These are phyloP conservation scores for Crocallis elinguaria DNA, from an alignment of 2,888 invertebrate species.

Conservation along the genomic window DNA sequence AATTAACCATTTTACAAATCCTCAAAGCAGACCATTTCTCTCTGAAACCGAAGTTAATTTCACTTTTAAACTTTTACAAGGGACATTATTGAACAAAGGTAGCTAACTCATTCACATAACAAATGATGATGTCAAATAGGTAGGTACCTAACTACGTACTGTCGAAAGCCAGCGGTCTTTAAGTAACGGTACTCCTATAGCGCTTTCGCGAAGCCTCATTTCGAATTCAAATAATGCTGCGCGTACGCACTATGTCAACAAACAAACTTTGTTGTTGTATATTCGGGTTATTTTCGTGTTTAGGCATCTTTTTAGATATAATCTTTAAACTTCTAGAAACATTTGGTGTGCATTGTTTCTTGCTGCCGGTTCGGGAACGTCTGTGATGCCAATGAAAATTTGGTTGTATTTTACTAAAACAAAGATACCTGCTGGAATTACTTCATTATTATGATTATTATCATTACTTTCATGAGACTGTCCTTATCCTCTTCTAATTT, in stretches of 20 bases:
- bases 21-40: no score
- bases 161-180: constrained; percentile 59
- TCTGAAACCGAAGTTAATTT: constrained; percentile 5
- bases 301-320: constrained; percentile 29
- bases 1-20: no score
- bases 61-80: constrained; percentile 16
- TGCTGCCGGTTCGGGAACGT: not conserved
- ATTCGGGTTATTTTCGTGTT: constrained; percentile 30
- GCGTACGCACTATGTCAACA: constrained; percentile 63
- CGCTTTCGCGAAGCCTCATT: constrained; percentile 70
- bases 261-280: constrained; percentile 51
- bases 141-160: constrained; percentile 3
- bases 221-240: constrained; percentile 65
- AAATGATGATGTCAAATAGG: constrained; percentile 1
- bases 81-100: not conserved
- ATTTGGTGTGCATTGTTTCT: constrained; percentile 7
- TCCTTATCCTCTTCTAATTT: no score
- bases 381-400: not conserved
- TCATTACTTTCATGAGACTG: not conserved
- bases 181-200: constrained; percentile 72
- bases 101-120: constrained; percentile 10
- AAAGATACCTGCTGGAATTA: not conserved
- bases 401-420: not conserved
- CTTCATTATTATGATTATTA: not conserved
- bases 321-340: constrained; percentile 24